Conservation (phyloP, 1,140 invertebrate genomes). For the Penaeus chinensis region DNA sequence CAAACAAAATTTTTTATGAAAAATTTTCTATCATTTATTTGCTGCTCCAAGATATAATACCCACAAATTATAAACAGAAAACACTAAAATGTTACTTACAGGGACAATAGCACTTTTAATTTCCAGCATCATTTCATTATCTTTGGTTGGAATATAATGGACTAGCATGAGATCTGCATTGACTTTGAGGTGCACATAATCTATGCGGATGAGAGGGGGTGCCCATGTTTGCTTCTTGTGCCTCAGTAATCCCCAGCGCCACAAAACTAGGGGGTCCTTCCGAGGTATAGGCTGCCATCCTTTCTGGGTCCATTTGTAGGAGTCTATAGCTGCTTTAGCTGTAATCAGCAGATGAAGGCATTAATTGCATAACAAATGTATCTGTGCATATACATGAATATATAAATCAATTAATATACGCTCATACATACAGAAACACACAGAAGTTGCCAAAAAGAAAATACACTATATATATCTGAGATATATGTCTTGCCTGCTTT, state of each 20-base stretch:
- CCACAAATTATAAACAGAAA: background rate
- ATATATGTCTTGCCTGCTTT: too few species aligned
- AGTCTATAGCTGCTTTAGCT: conserved; percentile 29
- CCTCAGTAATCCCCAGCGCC: conserved; percentile 38
- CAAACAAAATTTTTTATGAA: too few species aligned
- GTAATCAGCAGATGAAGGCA: background rate
- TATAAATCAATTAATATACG: background rate
- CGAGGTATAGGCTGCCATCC: conserved; percentile 48
- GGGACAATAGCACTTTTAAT: conserved; percentile 35
- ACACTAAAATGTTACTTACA: conserved; percentile 4
- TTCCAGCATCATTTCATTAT: conserved; percentile 45
- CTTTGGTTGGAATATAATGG: conserved; percentile 46
- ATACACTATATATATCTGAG: background rate
- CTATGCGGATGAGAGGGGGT: conserved; percentile 39
- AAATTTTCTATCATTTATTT: too few species aligned
- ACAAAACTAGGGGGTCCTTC: conserved; percentile 32
- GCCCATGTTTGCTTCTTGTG: conserved; percentile 43
- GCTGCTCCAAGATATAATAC: background rate
- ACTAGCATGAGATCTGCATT: conserved; percentile 41
- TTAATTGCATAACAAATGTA: too few species aligned
- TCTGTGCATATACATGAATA: background rate
- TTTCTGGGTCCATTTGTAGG: conserved; percentile 48
- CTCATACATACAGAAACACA: background rate
- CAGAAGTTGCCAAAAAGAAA: background rate
- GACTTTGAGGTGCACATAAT: conserved; percentile 27